Evolutionary conservation across 2,888 invertebrate genomes (phyloP).

Genomic region (Agonopterix arenella): DNA sequence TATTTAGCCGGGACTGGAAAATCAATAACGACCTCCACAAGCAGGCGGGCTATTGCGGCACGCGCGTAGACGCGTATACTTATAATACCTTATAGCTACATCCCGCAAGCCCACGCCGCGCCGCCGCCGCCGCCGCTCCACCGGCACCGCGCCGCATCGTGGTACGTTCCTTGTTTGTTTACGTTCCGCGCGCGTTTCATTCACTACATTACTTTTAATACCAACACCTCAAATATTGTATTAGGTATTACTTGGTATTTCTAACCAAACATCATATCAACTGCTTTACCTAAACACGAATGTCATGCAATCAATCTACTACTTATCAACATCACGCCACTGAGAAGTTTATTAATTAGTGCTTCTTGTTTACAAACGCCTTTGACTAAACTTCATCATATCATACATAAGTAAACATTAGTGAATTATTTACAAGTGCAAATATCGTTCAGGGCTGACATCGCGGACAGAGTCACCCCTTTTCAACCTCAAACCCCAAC

Average conservation of each 20-base stretch:
- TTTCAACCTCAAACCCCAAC: constrained; percentile 14
- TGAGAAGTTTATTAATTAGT: no score
- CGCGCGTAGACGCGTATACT: constrained; percentile 18
- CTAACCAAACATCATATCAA: no score
- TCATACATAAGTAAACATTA: no score
- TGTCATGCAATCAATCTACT: no score
- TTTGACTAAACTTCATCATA: no score
- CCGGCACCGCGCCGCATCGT: neutral
- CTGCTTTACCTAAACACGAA: no score
- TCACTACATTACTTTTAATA: constrained; percentile 20
- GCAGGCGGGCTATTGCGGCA: constrained; percentile 23
- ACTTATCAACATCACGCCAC: no score
- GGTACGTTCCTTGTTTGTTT: constrained; percentile 33
- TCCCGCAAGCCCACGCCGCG: constrained; percentile 2
- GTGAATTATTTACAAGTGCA: no score
- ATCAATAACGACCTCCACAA: constrained; percentile 37
- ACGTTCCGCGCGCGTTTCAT: constrained; percentile 36
- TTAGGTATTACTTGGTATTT: neutral
- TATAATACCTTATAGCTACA: constrained; percentile 13
- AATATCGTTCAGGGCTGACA: no score
- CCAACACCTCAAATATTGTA: neutral
- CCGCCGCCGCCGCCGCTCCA: neutral
- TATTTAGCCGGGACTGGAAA: constrained; percentile 33
- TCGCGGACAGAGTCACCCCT: constrained; percentile 1
- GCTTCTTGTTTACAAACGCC: no score